These are phyloP conservation scores for Tragelaphus imberbis DNA, from an alignment of 2,113 vertebrate species.

Conservation along the genomic window DNA sequence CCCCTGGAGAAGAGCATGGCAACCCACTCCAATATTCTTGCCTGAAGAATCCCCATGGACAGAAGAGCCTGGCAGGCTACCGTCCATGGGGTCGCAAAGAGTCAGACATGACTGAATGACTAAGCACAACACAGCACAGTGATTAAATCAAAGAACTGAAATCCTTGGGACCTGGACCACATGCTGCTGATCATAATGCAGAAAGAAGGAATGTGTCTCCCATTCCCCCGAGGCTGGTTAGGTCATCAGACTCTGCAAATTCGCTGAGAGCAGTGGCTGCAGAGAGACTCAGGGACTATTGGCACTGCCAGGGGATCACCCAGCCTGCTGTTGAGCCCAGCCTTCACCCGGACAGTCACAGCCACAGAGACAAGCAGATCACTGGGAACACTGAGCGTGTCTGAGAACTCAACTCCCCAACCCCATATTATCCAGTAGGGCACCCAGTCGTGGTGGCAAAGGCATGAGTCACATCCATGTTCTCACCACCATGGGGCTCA, in stretches of 20 bases:
- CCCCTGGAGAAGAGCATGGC: background rate
- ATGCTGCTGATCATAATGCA: background rate
- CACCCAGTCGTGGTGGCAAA: fast-evolving
- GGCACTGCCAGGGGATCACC: background rate
- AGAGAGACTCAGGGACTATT: background rate
- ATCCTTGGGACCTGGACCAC: background rate
- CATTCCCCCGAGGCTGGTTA: background rate
- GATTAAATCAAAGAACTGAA: background rate
- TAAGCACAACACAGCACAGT: background rate
- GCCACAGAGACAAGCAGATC: background rate
- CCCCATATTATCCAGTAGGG: background rate
- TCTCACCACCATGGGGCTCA: background rate
- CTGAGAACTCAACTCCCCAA: background rate
- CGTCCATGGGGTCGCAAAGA: fast-evolving
- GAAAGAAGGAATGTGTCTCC: background rate
- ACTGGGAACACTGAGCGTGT: background rate
- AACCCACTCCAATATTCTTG: background rate
- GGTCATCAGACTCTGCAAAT: background rate
- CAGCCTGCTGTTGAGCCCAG: background rate
- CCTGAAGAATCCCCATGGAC: background rate
- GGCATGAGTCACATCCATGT: background rate
- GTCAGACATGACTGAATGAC: background rate
- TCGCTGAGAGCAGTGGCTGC: background rate
- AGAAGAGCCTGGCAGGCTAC: background rate
- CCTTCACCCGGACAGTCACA: background rate